Evolutionary conservation across 2,888 invertebrate genomes (phyloP), one percentile per base, ranked within the genome.

Genomic region (Endotricha flammealis): DNA sequence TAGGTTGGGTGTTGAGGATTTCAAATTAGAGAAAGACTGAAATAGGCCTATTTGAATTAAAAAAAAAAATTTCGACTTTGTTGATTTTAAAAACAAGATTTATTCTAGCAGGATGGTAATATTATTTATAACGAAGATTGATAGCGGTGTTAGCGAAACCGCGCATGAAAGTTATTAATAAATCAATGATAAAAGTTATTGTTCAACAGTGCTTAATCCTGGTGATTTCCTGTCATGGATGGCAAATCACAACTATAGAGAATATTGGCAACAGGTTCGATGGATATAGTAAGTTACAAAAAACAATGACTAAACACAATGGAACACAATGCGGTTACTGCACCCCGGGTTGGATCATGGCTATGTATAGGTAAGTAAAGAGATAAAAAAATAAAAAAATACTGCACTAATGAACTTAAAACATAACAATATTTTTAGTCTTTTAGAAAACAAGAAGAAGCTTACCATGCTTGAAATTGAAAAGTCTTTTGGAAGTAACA

Each of bases 251-350:
- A n/a, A 93, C 93, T 0, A 75, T 91, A 5, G 93, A 94, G 69
- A 91, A 92, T 0, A 65, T 94, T 23, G 93, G 93, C 3, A 89
- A 87, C 59, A 86, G 82, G 51, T 79, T 75, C 31, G 73, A 68
- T 1, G 93, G 93, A 1, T 92, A 92, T 51, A 90, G 93, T 56
- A 85, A 88, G 2, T 85, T 93, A n/a, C 92, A 93, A 59, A 78
- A 74, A 31, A 79, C 89, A 1, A 66, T 93, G 31, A 90, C 90
- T 4, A 75, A 87, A 39, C 86, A 90, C 51, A 89, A 91, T 60
- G 93, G 92, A 1, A 89, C 90, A 1, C 93, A 93, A 59, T 93
- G 93, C 61, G 93, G 93, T 1, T 92, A 85, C 60, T 94, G 94
- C 57, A 90, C 91, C 27, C 91, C 93, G 1, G 94, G 92, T 7